phyloP scores from a whole-genome alignment of 2,113 vertebrate species.

The Pimephales promelas region DNA sequence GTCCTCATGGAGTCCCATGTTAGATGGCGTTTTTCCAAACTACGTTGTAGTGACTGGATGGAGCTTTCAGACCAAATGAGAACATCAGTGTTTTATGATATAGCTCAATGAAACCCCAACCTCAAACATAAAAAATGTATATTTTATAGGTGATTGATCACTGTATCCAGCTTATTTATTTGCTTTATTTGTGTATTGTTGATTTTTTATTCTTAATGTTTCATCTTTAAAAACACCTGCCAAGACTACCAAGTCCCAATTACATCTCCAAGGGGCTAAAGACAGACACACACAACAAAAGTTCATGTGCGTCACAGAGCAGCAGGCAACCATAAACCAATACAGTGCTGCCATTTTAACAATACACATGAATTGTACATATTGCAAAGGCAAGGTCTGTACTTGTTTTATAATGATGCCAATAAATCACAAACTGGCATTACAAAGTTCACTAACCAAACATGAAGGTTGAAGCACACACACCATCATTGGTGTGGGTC shows the following conservation, averaged over 20 bases:
- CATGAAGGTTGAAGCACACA: not conserved
- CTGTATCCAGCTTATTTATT: not conserved
- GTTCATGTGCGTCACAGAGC: conserved; percentile 71
- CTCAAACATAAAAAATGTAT: not conserved
- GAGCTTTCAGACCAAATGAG: not conserved
- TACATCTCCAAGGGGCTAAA: conserved; percentile 11
- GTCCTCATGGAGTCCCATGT: not conserved
- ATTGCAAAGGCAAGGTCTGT: conserved; percentile 7
- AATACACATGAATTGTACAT: conserved; percentile 46
- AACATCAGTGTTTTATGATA: not conserved
- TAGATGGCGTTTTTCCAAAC: conserved; percentile 12
- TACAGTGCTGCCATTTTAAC: conserved; percentile 59
- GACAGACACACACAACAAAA: conserved; percentile 61
- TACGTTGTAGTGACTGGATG: not conserved
- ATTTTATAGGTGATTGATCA: not conserved
- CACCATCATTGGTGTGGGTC: not conserved
- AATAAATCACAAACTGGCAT: not conserved
- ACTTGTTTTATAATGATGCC: not conserved
- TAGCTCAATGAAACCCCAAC: not conserved
- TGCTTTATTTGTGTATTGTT: not conserved
- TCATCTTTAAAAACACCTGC: not conserved
- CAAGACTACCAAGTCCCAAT: not conserved
- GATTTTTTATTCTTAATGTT: not conserved
- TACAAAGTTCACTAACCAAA: not conserved
- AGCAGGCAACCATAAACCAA: conserved; percentile 61